Conservation (phyloP, 2,797 vertebrate species). For the Lacerta agilis region DNA sequence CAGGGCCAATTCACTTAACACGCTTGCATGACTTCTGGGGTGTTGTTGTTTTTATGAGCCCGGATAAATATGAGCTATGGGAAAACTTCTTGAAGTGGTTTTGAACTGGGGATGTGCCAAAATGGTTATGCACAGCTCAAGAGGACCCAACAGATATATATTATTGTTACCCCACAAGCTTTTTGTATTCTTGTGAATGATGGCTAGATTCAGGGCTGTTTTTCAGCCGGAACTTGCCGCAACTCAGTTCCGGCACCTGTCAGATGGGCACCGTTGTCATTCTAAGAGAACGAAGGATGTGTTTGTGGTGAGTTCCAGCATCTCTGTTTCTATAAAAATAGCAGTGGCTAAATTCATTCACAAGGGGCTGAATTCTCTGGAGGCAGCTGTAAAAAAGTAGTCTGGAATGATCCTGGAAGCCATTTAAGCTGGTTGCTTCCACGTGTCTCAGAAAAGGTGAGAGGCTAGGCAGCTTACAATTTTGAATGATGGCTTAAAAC, state of each 20-base stretch:
- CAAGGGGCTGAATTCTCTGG: neutral
- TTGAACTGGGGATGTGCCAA: neutral
- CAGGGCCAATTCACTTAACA: neutral
- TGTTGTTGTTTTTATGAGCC: neutral
- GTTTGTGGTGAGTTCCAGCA: too few species aligned
- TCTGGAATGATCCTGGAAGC: neutral
- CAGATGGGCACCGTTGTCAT: too few species aligned
- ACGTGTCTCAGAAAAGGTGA: accelerated
- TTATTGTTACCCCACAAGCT: neutral
- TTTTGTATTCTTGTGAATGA: neutral
- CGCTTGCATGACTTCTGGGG: neutral
- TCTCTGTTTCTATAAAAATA: too few species aligned
- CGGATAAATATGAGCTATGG: neutral
- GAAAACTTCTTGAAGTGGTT: neutral
- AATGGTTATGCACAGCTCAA: neutral
- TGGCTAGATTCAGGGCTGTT: neutral
- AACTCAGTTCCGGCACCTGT: too few species aligned
- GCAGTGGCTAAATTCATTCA: neutral
- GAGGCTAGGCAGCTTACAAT: neutral
- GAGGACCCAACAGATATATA: neutral
- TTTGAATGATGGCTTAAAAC: neutral
- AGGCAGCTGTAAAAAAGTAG: neutral
- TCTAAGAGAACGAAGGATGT: too few species aligned
- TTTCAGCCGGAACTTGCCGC: too few species aligned
- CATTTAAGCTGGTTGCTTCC: neutral